Evolutionary conservation across 2,113 vertebrate species (phyloP), one percentile per base, ranked within the genome.

Genomic region (Cisticola juncidis): DNA sequence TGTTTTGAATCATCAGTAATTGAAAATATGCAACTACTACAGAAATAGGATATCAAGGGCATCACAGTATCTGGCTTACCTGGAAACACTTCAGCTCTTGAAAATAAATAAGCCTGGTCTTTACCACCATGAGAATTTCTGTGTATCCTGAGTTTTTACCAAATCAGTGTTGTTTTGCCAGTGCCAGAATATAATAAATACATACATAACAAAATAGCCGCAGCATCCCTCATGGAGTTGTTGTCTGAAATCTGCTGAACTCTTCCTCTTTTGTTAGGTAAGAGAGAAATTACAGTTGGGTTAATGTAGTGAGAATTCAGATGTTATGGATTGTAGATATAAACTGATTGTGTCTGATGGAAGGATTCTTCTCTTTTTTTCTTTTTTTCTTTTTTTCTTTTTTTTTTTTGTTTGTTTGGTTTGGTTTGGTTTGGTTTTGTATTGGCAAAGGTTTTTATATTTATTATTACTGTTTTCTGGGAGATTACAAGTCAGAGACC

Each of bases 1-100:
- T 68, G 85, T 57, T 93, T 62, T 88, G 79, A 35, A 78, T 88
- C 60, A 40, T 68, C 42, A 45, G 73, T 51, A 92, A 85, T 6
- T 76, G 69, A 44, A 88, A 93, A 70, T 90, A 23, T 40, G 16
- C 73, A 54, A 74, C 38, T 82, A 38, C 38, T 88, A 38, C 24
- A 70, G 28, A 73, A 88, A 25, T 3, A 62, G n/a, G 24, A 4
- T 76, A 57, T 61, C n/a, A 51, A 61, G 40, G n/a, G 15, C n/a
- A 84, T 73, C 16, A 9, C 26, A 33, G 53, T 42, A 44, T 76
- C 29, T 54, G 13, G 14, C 14, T 70, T 86, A 83, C 26, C 10
- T 62, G 24, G 33, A 85, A 91, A 68, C 12, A 71, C 4, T 71
- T 81, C 8, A 68, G 0, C 12, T 12, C 71, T 81, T 88, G 40